Base-by-base conservation (phyloP, 2,113 vertebrate genomes). In the Periophthalmodon schlosseri region DNA sequence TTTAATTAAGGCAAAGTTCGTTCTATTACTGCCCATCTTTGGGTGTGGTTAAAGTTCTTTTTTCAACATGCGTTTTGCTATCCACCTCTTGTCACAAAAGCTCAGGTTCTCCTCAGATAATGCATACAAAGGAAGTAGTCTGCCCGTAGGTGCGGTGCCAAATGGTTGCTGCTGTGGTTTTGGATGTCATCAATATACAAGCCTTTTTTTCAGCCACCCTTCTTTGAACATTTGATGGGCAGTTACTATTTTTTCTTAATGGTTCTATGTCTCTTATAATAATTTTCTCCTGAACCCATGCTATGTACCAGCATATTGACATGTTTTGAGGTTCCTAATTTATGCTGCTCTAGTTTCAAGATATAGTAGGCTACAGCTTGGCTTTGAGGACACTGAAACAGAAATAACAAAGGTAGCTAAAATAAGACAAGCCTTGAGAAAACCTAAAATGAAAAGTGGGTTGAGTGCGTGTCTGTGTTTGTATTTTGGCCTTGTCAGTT, bases 101-200 rank as follows among this genome's bases (percentile, higher is more conserved):
- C 70, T 75, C 12, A 6, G 75, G 65, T 81, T 75, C 46, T 52
- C 21, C 78, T 79, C 79, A 76, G 76, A 67, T 73, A 20, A 23
- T 70, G 50, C 73, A 23, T 52, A 80, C 69, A 81, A 69, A 86
- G 85, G 84, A 90, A 87, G n/a, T 54, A 1, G 71, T 72, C 75
- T 33, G 56, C 58, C 75, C 52, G 16, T 34, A 87, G 88, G 85
- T 10, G 82, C 73, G 82, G 80, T 77, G 68, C 67, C 16, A 57
- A 72, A 47, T 15, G 76, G 86, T 85, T 85, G 86, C 79, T 60
- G 33, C 24, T 75, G 82, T 77, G 85, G 81, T 84, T 82, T 57
- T 75, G 50, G 72, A 47, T 61, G 65, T 79, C 44, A 34, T 67
- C 68, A 44, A 28, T 28, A 36, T 36, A 44, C 57, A n/a, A 71